Evolutionary conservation across 2,888 invertebrate species (phyloP).

Genomic region (Periphyllus acericola): DNA sequence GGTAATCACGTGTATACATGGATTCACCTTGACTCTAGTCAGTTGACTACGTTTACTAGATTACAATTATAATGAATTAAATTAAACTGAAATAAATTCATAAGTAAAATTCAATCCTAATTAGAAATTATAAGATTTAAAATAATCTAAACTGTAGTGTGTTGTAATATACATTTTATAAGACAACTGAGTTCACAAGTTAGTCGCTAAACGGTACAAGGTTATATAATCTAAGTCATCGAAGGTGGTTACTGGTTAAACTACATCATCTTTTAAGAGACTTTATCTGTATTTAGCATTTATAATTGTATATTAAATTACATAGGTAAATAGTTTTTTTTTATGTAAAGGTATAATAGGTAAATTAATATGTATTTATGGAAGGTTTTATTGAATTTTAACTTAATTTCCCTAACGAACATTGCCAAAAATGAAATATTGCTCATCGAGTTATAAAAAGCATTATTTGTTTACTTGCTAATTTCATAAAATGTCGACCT

Average conservation of each 20-base stretch:
- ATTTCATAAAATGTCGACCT: background rate
- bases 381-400: background rate
- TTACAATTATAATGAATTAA: too few relatives aligned
- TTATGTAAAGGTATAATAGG: background rate
- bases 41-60: background rate
- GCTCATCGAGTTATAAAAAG: too few relatives aligned
- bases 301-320: background rate
- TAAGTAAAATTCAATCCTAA: too few relatives aligned
- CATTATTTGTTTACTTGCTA: background rate
- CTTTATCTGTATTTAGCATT: background rate
- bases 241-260: too few relatives aligned
- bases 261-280: background rate
- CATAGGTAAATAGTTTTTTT: background rate
- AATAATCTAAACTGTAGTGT: too few relatives aligned
- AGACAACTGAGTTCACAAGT: too few relatives aligned
- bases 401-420: background rate
- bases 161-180: too few relatives aligned
- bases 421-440: background rate
- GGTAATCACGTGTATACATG: background rate
- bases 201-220: too few relatives aligned
- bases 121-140: too few relatives aligned
- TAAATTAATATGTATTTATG: background rate
- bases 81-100: too few relatives aligned
- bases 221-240: too few relatives aligned
- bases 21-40: background rate